Evolutionary conservation across 2,888 invertebrate species (phyloP), one percentile per base, ranked within the genome.

Genomic region (Alloplasta piceator): DNA sequence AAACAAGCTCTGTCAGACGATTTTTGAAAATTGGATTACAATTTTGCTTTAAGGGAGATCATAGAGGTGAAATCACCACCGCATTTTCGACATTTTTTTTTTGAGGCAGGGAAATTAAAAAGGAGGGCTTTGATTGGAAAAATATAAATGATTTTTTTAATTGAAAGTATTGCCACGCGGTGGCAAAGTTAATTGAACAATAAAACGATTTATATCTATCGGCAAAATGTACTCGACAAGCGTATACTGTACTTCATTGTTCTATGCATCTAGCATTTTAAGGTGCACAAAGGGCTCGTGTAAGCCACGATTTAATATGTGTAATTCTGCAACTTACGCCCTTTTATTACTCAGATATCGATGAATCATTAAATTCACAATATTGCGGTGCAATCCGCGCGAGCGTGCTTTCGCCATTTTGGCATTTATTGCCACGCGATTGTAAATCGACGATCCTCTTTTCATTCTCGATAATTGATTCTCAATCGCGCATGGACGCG

Each of bases 401-500:
- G 26, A 26, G 9, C 1, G 9, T 38, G 26, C 48, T 41, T 48
- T 55, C 9, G 41, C 38, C 39, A n/a, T 56, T 46, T 43, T 68
- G 41, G 14, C 39, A 14, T 56, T 46, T 43, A 63, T 9, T n/a
- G 7, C 56, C 9, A 10, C 26, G 16, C 12, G 61, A 73, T 68
- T 61, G 56, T 68, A 68, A 63, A 68, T 68, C 41, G 63, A 39
- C 56, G 63, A 39, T 9, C n/a, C 7, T 26, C 46, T 12, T 9
- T 14, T 43, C 43, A 38, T n/a, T 52, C 68, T 71, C 38, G 43
- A 71, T 38, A 71, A 72, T 76, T 60, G 76, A 72, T 80, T 58
- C 41, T 0, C 38, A 67, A 26, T 3, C 26, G 26, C 26, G 26
- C 41, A 7, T 39, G 5, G 48, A 55, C 12, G 39, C 61, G 56